phyloP scores from a whole-genome alignment of 2,797 vertebrate genomes.

The Tarsius wallacei region DNA sequence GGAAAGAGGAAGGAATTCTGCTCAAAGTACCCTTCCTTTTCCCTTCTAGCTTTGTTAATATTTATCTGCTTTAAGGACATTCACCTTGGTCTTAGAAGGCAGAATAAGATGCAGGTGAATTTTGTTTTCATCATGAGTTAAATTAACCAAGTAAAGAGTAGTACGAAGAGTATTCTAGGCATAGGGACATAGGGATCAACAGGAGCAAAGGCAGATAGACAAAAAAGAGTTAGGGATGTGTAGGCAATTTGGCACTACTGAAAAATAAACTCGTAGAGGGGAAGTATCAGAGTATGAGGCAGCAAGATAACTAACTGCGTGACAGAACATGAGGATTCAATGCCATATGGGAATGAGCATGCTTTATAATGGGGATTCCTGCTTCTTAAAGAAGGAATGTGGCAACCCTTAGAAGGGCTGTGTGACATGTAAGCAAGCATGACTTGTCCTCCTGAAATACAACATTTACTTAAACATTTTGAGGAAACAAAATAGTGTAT shows the following conservation, averaged over 20 bases:
- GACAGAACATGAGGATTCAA: neutral
- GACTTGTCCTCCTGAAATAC: neutral
- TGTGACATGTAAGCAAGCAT: too few species aligned
- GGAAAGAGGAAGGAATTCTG: neutral
- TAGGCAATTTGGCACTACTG: neutral
- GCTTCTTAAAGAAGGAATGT: neutral
- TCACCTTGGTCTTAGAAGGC: neutral
- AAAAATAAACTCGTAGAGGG: neutral
- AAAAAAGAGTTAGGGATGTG: neutral
- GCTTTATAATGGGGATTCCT: neutral
- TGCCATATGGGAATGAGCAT: neutral
- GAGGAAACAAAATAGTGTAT: neutral
- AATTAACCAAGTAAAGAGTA: neutral
- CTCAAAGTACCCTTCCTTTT: too few species aligned
- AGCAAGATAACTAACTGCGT: neutral
- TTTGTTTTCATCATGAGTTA: neutral
- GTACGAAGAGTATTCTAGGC: neutral
- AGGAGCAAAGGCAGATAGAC: neutral
- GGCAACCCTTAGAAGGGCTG: neutral
- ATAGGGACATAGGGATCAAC: neutral
- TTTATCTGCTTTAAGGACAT: too few species aligned
- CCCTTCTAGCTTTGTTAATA: too few species aligned
- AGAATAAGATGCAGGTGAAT: neutral
- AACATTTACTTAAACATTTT: neutral
- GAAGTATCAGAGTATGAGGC: neutral